Conservation (phyloP, 1,140 invertebrate species). For the Drosophila parvula region DNA sequence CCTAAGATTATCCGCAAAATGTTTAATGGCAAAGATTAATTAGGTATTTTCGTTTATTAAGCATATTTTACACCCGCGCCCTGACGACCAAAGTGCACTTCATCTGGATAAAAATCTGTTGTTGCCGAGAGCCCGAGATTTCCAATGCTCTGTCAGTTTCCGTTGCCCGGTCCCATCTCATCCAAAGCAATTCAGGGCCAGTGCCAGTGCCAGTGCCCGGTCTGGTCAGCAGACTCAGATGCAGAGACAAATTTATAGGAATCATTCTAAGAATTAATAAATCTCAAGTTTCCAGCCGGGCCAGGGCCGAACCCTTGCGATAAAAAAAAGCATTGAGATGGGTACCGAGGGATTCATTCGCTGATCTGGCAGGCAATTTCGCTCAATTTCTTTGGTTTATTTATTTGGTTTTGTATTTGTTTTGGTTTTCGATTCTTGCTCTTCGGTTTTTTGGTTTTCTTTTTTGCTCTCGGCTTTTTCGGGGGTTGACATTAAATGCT, state of each 20-base stretch:
- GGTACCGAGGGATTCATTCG: constrained; percentile 55
- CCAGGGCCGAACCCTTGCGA: constrained; percentile 31
- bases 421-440: constrained; percentile 15
- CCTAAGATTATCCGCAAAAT: too few relatives aligned
- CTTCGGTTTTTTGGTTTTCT: neutral
- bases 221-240: constrained; percentile 35
- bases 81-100: constrained; percentile 19
- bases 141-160: constrained; percentile 43
- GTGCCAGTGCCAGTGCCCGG: neutral
- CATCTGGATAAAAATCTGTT: constrained; percentile 22
- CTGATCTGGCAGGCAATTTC: constrained; percentile 68
- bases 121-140: constrained; percentile 30
- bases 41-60: constrained; percentile 20
- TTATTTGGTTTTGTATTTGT: constrained; percentile 42
- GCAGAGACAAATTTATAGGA: constrained; percentile 52
- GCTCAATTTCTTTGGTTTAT: constrained; percentile 56
- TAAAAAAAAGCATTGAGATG: constrained; percentile 66
- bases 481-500: constrained; percentile 74
- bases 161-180: constrained; percentile 20
- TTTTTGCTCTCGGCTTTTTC: constrained; percentile 2
- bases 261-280: constrained; percentile 79
- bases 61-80: constrained; percentile 8
- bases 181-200: neutral
- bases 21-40: constrained; percentile 20
- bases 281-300: constrained; percentile 72